Evolutionary conservation across 2,113 vertebrate genomes (phyloP).

Genomic region (Maccullochella peelii): DNA sequence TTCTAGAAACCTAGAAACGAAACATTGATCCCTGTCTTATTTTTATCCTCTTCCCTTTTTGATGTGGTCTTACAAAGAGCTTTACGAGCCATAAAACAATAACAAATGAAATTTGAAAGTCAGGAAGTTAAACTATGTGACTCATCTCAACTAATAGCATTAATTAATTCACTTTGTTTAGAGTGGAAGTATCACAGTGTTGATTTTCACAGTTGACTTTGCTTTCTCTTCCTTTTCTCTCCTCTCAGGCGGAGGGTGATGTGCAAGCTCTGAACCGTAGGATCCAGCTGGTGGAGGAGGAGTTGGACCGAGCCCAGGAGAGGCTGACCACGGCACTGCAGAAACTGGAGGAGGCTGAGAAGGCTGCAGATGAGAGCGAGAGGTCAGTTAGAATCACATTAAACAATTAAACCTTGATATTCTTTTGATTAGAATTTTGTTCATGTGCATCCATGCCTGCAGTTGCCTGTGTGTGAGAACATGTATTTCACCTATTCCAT

Average conservation of each 20-base stretch:
- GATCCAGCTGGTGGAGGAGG: slow-evolving; percentile 98
- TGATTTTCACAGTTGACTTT: not conserved
- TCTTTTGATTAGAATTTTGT: not conserved
- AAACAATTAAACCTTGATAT: not conserved
- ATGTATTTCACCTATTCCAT: not conserved
- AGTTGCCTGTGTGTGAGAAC: not conserved
- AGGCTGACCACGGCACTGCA: slow-evolving; percentile 93
- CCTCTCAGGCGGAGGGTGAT: slow-evolving; percentile 92
- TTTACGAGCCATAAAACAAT: not conserved
- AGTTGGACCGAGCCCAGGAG: slow-evolving; percentile 97
- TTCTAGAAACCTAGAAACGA: not conserved
- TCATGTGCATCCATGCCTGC: not conserved
- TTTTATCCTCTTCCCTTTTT: not conserved
- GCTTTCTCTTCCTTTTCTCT: not conserved
- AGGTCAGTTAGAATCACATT: slow-evolving; percentile 83
- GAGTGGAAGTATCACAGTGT: not conserved
- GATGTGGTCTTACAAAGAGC: not conserved
- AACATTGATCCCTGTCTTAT: not conserved
- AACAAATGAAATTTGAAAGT: not conserved
- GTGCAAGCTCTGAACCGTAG: slow-evolving; percentile 95
- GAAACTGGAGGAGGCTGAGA: slow-evolving; percentile 98
- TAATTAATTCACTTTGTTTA: not conserved
- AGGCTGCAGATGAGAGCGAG: slow-evolving; percentile 97
- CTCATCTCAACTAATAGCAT: not conserved
- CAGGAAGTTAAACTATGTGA: not conserved